Evolutionary conservation across 2,888 invertebrate genomes (phyloP).

Genomic region (Drosophila sordidapex): DNA sequence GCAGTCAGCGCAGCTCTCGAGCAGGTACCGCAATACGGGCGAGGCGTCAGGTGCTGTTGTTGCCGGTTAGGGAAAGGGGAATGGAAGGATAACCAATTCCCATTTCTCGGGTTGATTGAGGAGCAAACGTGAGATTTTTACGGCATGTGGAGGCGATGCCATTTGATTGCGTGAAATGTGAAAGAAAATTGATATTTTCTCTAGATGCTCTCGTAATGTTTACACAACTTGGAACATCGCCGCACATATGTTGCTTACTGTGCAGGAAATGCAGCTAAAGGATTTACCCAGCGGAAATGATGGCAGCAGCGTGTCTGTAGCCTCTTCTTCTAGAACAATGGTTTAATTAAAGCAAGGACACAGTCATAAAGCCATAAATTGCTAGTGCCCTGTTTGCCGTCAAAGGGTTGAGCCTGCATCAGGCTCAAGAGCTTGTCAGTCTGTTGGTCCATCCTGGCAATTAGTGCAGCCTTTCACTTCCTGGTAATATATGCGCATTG

Average conservation of each 20-base stretch:
- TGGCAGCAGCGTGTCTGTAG: conserved; percentile 22
- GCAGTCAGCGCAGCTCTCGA: conserved; percentile 6
- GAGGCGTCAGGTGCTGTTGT: conserved; percentile 59
- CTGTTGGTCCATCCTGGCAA: conserved; percentile 27
- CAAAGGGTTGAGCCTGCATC: conserved; percentile 61
- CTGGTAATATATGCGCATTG: conserved; percentile 37
- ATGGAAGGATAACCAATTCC: conserved; percentile 31
- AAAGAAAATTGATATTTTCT: conserved; percentile 61
- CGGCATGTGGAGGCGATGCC: conserved; percentile 47
- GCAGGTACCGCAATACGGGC: conserved; percentile 48
- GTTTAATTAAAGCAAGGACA: conserved; percentile 77
- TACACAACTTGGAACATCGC: conserved; percentile 29
- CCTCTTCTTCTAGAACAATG: conserved; percentile 42
- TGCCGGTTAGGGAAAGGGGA: conserved; percentile 25
- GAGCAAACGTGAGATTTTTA: conserved; percentile 51
- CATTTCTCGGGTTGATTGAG: conserved; percentile 42
- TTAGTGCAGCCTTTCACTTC: conserved; percentile 56
- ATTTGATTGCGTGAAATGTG: conserved; percentile 71
- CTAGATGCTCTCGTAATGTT: conserved; percentile 21
- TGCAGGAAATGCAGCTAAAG: conserved; percentile 55
- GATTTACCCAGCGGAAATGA: conserved; percentile 59
- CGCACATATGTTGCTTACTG: conserved; percentile 58
- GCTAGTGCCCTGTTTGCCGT: conserved; percentile 30
- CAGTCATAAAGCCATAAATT: conserved; percentile 74
- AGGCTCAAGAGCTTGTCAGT: neutral